Evolutionary conservation across 2,888 invertebrate genomes (phyloP).

Genomic region (Nephrotoma guestfalica): DNA sequence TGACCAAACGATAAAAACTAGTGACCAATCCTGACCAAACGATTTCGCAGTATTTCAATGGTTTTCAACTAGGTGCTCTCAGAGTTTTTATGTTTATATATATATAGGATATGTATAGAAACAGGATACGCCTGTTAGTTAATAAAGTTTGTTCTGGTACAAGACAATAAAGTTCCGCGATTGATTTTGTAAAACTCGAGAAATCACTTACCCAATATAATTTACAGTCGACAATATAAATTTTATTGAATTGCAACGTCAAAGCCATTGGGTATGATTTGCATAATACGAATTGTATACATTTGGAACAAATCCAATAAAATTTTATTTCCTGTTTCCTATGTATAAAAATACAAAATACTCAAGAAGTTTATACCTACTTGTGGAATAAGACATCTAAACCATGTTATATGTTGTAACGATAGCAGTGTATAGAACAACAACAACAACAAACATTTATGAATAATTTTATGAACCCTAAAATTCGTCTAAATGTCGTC

Average conservation of each 20-base stretch:
- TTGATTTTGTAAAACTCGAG: not conserved
- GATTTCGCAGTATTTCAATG: too few species aligned
- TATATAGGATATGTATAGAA: too few species aligned
- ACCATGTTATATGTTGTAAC: not conserved
- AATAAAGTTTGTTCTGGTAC: too few species aligned
- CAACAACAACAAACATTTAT: not conserved
- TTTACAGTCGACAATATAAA: not conserved
- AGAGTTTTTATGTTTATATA: too few species aligned
- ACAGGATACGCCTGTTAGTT: too few species aligned
- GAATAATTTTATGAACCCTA: not conserved
- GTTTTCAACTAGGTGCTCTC: too few species aligned
- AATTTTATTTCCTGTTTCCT: not conserved
- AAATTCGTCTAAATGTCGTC: not conserved
- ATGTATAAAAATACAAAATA: not conserved
- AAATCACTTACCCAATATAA: not conserved
- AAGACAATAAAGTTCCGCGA: too few species aligned
- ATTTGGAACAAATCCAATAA: not conserved
- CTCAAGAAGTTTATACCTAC: not conserved
- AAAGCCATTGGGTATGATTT: not conserved
- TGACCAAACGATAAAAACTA: too few species aligned
- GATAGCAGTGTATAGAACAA: not conserved
- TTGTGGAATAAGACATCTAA: not conserved
- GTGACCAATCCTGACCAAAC: too few species aligned
- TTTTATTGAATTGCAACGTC: not conserved
- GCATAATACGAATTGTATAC: not conserved